Evolutionary conservation across 2,888 invertebrate species (phyloP).

Genomic region (Patella pellucida): DNA sequence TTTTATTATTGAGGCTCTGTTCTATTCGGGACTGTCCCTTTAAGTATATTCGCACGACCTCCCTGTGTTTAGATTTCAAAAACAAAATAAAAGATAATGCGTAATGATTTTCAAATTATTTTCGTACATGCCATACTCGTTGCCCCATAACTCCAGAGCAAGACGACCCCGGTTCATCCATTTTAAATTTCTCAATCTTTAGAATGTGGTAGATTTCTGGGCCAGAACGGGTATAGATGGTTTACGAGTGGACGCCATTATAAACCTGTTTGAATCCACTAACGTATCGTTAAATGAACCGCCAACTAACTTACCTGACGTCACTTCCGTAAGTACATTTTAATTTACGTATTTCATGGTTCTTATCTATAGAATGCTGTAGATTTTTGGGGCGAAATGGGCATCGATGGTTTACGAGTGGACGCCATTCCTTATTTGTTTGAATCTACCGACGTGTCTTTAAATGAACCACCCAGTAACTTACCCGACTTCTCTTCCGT

Average conservation of each 20-base stretch:
- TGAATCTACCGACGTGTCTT: constrained; percentile 50
- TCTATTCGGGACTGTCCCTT: too few species aligned
- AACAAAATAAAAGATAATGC: too few species aligned
- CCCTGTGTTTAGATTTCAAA: too few species aligned
- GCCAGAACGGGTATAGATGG: constrained; percentile 85
- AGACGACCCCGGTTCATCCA: too few species aligned
- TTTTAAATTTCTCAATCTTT: too few species aligned
- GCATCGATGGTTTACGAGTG: constrained; percentile 90
- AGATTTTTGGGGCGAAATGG: constrained; percentile 78
- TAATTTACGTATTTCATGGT: background rate
- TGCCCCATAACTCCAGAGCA: too few species aligned
- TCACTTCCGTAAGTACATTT: too few species aligned
- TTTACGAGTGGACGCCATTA: constrained; percentile 86
- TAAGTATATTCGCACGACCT: too few species aligned
- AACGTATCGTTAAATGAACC: constrained; percentile 48
- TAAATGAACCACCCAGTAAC: constrained; percentile 42
- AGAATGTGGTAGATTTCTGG: constrained; percentile 74
- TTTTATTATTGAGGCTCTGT: too few species aligned
- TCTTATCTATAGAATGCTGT: constrained; percentile 24
- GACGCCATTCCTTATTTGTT: constrained; percentile 81
- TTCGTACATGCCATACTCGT: too few species aligned
- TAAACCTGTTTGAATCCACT: constrained; percentile 74
- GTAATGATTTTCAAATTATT: too few species aligned
- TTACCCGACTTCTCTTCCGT: too few species aligned
- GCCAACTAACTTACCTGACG: constrained; percentile 6